Base-by-base conservation (phyloP, 2,113 vertebrate genomes). In the Dissostichus mawsoni region DNA sequence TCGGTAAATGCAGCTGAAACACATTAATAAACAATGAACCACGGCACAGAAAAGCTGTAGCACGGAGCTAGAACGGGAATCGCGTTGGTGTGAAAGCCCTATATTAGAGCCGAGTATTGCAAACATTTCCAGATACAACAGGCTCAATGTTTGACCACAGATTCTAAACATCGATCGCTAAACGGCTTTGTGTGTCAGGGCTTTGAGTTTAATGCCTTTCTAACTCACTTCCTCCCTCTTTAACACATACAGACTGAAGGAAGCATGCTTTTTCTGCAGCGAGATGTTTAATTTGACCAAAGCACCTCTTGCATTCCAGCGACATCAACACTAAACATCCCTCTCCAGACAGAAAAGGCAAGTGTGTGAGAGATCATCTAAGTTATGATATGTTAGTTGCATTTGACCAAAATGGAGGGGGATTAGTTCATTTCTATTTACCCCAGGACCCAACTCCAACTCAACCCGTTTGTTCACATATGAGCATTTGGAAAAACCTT, bases 371-470 rank as follows among this genome's bases (percentile, higher is more conserved):
- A 85, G 66, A 80, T 82, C 72, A 75, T 87, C 82, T 62, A 53
- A 48, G 20, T 66, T 76, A 62, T 72, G 67, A 86, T 59, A 65
- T 53, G 69, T 78, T 78, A 88, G 69, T 71, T 41, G 53, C 48
- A 65, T 78, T 84, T 59, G 74, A 71, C 36, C 62, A 45, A 76
- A 18, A 80, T 79, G 74, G 62, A 76, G 82, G 18, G 29, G 20
- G 68, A 80, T 81, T 68, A 90, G 74, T 75, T 81, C 8, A 75
- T 76, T 84, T 18, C 67, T 13, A 9, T 45, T 58, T 68, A 56
- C n/a, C 72, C 55, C 44, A 63, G 58, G 57, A 82, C 85, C 57
- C 90, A 90, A 76, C 25, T 81, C 87, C 92, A 92, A 91, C 89
- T 78, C 89, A 92, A 80, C 74, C 83, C 69, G 41, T 72, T 69